Evolutionary conservation across 2,797 vertebrate species (phyloP), one percentile per base, ranked within the genome.

Genomic region (Sebastes reedi): DNA sequence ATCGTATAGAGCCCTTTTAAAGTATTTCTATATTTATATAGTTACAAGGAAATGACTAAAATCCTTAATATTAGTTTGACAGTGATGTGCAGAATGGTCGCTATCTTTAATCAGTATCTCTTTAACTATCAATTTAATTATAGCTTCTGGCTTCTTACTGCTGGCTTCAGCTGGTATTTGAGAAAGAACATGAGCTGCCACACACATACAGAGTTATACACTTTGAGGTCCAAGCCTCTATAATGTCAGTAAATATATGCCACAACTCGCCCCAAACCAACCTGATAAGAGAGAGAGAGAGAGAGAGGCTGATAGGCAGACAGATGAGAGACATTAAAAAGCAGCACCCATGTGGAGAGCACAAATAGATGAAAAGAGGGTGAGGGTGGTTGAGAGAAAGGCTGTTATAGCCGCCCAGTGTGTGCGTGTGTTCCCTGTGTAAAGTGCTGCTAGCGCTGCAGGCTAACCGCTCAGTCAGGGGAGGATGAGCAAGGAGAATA

Each of bases 371-470:
- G 71, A 83, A 82, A 67, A 82, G 76, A 87, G 79, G 46, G 69
- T 24, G 67, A 82, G 79, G 61, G 76, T 22, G 83, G 77, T 14
- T 69, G 75, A 86, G 72, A 84, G 81, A 86, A 83, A 85, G 79
- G 67, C 75, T 74, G 83, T 73, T 85, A 59, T 20, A 79, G 72
- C 59, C 24, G 20, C 75, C 42, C 32, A 71, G 75, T 70, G 72
- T 60, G 74, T 67, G 30, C 66, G 80, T 72, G 81, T 85, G 86
- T 69, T 82, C 72, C 79, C 85, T 70, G 85, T 86, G 80, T 81
- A 94, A 93, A 94, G 93, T 94, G 91, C 94, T 93, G 89, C 87
- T 86, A 81, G 72, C 2, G 91, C 93, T 89, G 88, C 88, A 83
- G 94, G 94, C 93, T 66, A 90, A 86, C 67, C 18, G 85, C 86